A percentile compares a stretch with the other conserved stretches of the same genome.
Evolutionary conservation across 2,888 invertebrate genomes (phyloP).

Genomic region (Caenorhabditis sp.): DNA sequence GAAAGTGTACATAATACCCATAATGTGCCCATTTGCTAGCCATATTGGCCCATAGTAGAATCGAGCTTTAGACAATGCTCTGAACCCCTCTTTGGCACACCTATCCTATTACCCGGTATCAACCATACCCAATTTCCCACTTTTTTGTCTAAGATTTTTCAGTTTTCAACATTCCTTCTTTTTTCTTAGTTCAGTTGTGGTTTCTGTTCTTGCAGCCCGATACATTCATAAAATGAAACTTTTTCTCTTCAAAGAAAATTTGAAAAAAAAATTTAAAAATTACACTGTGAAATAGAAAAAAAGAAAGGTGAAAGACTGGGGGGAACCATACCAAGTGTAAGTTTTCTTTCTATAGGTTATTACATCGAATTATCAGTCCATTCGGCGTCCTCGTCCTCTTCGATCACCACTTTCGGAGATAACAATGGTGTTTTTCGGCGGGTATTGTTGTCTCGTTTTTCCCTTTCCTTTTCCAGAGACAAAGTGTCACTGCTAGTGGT

Average conservation of each 20-base stretch:
- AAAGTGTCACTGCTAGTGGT: conserved; percentile 47
- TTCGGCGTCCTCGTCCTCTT: conserved; percentile 49
- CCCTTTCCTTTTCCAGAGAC: conserved; percentile 6
- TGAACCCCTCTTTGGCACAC: no score
- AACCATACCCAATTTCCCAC: not conserved
- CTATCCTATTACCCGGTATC: conserved; percentile 37
- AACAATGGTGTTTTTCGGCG: conserved; percentile 2
- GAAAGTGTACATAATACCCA: conserved; percentile 5
- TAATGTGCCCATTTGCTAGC: conserved; percentile 18
- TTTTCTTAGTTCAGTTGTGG: not conserved
- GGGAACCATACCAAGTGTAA: no score
- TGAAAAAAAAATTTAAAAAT: not conserved
- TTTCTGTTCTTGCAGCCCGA: not conserved
- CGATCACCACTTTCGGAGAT: conserved; percentile 47
- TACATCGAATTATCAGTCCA: conserved; percentile 49
- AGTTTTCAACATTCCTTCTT: conserved; percentile 7
- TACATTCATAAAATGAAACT: not conserved
- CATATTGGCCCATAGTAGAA: conserved; percentile 54
- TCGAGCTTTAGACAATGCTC: conserved; percentile 47
- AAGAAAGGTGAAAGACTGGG: not conserved
- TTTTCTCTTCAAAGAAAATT: not conserved
- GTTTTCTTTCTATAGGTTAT: no score
- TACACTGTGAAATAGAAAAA: not conserved
- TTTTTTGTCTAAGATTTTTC: not conserved
- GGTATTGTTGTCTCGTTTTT: no score